These are phyloP conservation scores for Therioaphis trifolii DNA, from an alignment of 2,888 invertebrate genomes.

Conservation along the genomic window DNA sequence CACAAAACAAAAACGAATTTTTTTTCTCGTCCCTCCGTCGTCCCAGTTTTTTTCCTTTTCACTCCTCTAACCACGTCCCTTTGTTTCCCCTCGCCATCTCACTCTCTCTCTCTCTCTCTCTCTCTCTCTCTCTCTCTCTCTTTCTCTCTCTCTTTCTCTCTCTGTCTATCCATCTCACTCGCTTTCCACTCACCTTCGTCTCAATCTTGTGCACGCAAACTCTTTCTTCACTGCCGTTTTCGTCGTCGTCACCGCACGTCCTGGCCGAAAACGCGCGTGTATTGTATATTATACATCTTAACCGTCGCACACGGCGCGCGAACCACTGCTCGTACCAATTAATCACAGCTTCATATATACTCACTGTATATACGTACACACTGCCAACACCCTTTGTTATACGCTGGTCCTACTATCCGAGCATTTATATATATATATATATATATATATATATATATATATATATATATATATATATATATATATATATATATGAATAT, in stretches of 20 bases:
- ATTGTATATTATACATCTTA: too few relatives aligned
- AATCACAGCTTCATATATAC: background rate
- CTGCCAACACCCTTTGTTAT: too few relatives aligned
- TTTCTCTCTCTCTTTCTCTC: too few relatives aligned
- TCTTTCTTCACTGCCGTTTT: background rate
- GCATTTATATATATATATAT: background rate
- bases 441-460: background rate
- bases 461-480: background rate
- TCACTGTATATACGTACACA: too few relatives aligned
- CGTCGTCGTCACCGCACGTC: background rate
- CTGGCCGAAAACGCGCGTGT: background rate
- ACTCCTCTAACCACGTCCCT: background rate
- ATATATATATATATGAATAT: too few relatives aligned
- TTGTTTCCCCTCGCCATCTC: background rate
- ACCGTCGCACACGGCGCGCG: background rate
- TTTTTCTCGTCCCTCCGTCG: too few relatives aligned
- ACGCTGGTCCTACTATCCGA: too few relatives aligned
- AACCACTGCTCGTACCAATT: conserved; percentile 1
- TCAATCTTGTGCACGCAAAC: too few relatives aligned
- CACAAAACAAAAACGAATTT: background rate
- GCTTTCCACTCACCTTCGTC: too few relatives aligned
- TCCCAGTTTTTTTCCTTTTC: conserved; percentile 18
- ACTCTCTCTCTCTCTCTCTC: background rate
- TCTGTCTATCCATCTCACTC: too few relatives aligned
- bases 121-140: background rate